phyloP scores from a whole-genome alignment of 2,797 vertebrate genomes.

The Microctenopoma steveboyesi region DNA sequence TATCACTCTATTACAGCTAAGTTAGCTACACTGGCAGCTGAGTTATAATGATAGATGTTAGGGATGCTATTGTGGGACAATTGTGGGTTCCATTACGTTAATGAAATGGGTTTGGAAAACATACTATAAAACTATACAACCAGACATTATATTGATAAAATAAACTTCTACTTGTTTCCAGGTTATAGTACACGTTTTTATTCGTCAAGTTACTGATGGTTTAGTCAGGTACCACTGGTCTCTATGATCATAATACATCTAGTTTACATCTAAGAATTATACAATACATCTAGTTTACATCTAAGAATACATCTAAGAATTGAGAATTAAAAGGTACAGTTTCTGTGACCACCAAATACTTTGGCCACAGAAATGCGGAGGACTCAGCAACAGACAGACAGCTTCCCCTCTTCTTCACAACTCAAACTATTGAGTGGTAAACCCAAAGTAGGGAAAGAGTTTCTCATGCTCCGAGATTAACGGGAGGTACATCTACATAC shows the following conservation, averaged over 20 bases:
- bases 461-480: not conserved
- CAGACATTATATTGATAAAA: not conserved
- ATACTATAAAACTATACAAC: slow-evolving; percentile 6
- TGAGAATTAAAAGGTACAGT: too few relatives aligned
- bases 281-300: too few relatives aligned
- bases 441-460: too few relatives aligned
- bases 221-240: slow-evolving; percentile 5
- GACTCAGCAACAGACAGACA: slow-evolving; percentile 68
- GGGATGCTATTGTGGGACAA: slow-evolving; percentile 17
- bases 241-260: slow-evolving; percentile 20
- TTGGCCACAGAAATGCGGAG: slow-evolving; percentile 66
- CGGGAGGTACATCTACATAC: not conserved
- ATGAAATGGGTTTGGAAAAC: slow-evolving; percentile 12
- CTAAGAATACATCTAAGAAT: too few relatives aligned
- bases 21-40: slow-evolving; percentile 12
- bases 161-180: not conserved
- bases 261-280: too few relatives aligned
- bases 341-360: slow-evolving; percentile 65
- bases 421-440: slow-evolving; percentile 65
- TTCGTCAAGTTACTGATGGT: not conserved
- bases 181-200: not conserved
- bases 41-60: slow-evolving; percentile 5
- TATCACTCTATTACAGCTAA: slow-evolving; percentile 6
- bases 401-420: slow-evolving; percentile 58
- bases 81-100: slow-evolving; percentile 5